Base-by-base conservation (phyloP, 2,113 vertebrate genomes). In the Lampris megalopsis region DNA sequence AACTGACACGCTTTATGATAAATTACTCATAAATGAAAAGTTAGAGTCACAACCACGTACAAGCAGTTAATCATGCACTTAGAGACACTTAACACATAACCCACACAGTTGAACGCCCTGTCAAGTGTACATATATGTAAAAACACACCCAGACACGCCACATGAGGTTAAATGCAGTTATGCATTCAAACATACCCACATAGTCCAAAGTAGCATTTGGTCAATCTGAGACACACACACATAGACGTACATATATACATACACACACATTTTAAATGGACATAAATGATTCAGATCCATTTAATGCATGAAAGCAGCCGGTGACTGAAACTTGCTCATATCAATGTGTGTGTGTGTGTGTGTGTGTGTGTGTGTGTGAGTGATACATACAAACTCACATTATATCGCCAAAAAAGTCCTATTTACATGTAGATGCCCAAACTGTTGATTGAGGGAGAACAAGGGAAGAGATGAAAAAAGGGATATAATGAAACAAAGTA, bases 211-310 rank as follows among this genome's bases (percentile, higher is more conserved):
- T 60, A 64, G 49, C 6, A 24, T n/a, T 45, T 62, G 36, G 11
- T 69, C 62, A 2, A 68, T 37, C 71, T 72, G 42, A 37, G 58
- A 56, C 45, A 45, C 45, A 43, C 49, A 65, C 45, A 48, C 63
- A 69, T 13, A 54, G 37, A 53, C 64, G 41, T 38, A 67, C 72
- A 57, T 13, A 72, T n/a, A 62, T 53, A 47, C n/a, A 6, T 5
- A 5, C 9, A 71, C 63, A 43, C 68, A 3, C 24, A 24, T 24
- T 38, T 5, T 35, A 50, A 3, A 67, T 56, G 37, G 11, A 40
- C 10, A 66, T 90, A 52, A 84, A 92, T 90, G 82, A 82, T 88
- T 90, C 10, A 90, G 24, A 52, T 52, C 74, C 75, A 71, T 87
- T 86, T 84, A 87, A 89, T 82, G 65, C 63, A 58, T 24, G 59